Percentiles rank a stretch among this genome's conserved stretches.
Conservation (phyloP, 2,797 vertebrate genomes). For the Chaenodraco wilsoni region DNA sequence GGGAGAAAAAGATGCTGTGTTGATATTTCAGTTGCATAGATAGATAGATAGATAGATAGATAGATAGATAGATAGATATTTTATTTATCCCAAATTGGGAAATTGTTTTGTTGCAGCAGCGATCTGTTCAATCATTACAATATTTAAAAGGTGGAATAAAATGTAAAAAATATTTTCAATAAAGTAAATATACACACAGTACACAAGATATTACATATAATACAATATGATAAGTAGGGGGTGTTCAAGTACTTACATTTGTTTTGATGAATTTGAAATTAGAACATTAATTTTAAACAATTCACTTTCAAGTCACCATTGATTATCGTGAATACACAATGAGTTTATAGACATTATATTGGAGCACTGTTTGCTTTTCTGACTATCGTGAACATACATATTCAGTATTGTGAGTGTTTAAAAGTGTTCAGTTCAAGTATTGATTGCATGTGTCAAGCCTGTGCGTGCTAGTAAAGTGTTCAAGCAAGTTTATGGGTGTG, state of each 20-base stretch:
- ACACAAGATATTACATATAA: too few species aligned
- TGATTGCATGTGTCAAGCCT: slow-evolving; percentile 40
- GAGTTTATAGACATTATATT: neutral
- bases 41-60: neutral
- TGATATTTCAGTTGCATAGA: slow-evolving; percentile 22
- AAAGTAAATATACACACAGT: too few species aligned
- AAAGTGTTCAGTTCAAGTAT: slow-evolving; percentile 24
- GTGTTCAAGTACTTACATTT: slow-evolving; percentile 17
- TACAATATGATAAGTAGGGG: neutral
- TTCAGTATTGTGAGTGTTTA: neutral
- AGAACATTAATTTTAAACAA: slow-evolving; percentile 25
- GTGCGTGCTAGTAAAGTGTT: slow-evolving; percentile 34
- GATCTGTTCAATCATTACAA: too few species aligned
- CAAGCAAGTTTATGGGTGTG: neutral
- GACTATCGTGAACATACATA: neutral
- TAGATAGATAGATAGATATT: too few species aligned
- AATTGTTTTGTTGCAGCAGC: too few species aligned
- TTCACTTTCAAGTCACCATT: neutral
- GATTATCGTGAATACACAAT: slow-evolving; percentile 10
- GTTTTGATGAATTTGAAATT: slow-evolving; percentile 31
- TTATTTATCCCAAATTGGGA: too few species aligned
- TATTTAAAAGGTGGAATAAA: too few species aligned
- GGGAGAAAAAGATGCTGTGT: slow-evolving; percentile 17
- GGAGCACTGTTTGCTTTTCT: neutral
- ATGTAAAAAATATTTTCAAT: too few species aligned